Evolutionary conservation across 1,140 invertebrate species (phyloP).

Genomic region (Thaumatotibia leucotreta): DNA sequence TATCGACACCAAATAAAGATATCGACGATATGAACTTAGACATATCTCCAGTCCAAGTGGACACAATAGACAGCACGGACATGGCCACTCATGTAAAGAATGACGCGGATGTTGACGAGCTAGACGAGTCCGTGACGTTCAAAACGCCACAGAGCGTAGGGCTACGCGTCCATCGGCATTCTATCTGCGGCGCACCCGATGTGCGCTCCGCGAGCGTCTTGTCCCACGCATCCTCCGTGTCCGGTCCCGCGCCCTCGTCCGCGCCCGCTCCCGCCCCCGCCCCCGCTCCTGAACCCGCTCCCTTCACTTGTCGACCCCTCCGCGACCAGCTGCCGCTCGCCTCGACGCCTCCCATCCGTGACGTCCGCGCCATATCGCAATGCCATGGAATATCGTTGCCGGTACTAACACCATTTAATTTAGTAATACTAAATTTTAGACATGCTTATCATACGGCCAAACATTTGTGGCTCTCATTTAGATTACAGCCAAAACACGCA

Average conservation of each 20-base stretch:
- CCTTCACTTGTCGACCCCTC: constrained; percentile 30
- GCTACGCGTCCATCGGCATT: constrained; percentile 47
- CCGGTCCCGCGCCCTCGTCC: constrained; percentile 13
- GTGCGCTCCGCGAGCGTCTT: constrained; percentile 21
- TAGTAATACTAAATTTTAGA: constrained; percentile 64
- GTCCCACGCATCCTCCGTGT: background rate
- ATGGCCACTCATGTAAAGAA: constrained; percentile 38
- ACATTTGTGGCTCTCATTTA: constrained; percentile 11
- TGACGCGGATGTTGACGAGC: constrained; percentile 47
- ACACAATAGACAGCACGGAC: constrained; percentile 65
- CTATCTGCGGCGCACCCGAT: constrained; percentile 47
- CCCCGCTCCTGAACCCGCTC: constrained; percentile 23
- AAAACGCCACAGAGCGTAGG: constrained; percentile 64
- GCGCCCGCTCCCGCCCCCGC: constrained; percentile 16
- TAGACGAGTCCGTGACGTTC: constrained; percentile 58
- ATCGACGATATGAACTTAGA: constrained; percentile 63
- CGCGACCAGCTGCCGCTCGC: constrained; percentile 48
- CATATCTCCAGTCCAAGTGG: constrained; percentile 68
- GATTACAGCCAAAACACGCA: background rate
- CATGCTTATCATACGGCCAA: constrained; percentile 46
- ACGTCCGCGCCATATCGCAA: constrained; percentile 67
- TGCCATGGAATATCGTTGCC: constrained; percentile 73
- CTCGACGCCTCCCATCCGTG: constrained; percentile 56
- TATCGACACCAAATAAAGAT: constrained; percentile 63
- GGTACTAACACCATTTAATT: constrained; percentile 77